phyloP scores from a whole-genome alignment of 1,140 invertebrate species.

The Calliphora vicina region DNA sequence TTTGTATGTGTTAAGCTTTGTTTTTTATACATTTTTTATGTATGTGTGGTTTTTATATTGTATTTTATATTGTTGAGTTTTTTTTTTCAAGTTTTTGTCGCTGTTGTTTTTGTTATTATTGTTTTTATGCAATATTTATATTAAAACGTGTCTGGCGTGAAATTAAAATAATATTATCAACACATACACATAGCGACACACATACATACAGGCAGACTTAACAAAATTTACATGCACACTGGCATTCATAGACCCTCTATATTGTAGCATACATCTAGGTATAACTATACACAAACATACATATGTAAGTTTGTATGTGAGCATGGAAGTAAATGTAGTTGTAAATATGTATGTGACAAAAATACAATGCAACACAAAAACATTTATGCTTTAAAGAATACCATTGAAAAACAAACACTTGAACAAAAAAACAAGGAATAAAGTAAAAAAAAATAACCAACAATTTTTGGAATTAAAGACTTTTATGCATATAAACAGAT shows the following conservation, averaged over 20 bases:
- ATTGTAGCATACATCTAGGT: background rate
- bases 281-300: background rate
- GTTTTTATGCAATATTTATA: background rate
- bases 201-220: background rate
- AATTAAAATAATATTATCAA: conserved; percentile 10
- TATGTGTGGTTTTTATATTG: background rate
- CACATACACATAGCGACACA: background rate
- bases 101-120: conserved; percentile 5
- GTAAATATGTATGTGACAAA: background rate
- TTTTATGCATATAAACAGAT: conserved; percentile 17
- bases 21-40: background rate
- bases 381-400: background rate
- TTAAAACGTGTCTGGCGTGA: conserved; percentile 12
- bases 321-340: background rate
- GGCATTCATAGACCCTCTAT: too few relatives aligned
- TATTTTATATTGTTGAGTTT: conserved; percentile 1
- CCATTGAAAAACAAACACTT: background rate
- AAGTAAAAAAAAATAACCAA: background rate
- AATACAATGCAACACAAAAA: background rate
- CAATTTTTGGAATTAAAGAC: conserved; percentile 4
- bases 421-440: background rate
- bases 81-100: background rate
- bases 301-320: background rate
- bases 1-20: background rate
- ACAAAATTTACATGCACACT: background rate